phyloP scores from a whole-genome alignment of 2,888 invertebrate genomes.

The Eupithecia pulchellata region DNA sequence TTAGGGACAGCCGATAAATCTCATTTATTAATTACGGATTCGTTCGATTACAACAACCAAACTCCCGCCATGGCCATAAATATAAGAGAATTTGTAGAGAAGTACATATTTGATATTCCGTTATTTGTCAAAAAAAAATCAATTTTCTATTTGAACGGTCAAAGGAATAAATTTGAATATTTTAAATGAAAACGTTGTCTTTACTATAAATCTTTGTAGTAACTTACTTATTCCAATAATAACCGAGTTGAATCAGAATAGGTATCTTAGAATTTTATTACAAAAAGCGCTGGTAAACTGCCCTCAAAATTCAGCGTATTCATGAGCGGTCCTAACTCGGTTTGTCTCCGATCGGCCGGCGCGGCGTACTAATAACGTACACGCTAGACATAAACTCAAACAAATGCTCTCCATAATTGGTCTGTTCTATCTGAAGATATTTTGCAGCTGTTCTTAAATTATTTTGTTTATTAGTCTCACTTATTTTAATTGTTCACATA shows the following conservation, averaged over 20 bases:
- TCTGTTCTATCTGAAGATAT: background rate
- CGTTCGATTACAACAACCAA: background rate
- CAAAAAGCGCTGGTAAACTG: background rate
- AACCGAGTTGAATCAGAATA: background rate
- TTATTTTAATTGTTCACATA: background rate
- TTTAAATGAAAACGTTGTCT: background rate
- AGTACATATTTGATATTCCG: background rate
- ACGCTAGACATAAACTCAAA: background rate
- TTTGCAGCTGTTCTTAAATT: background rate
- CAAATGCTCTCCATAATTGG: background rate
- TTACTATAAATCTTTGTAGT: background rate
- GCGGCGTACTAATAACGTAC: background rate
- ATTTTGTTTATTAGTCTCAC: background rate
- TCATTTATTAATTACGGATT: constrained; percentile 32
- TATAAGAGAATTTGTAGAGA: background rate
- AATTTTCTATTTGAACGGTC: background rate
- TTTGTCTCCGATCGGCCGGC: background rate
- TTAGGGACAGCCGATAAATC: constrained; percentile 33
- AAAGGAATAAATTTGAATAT: background rate
- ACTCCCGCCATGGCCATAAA: background rate
- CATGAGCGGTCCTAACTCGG: constrained; percentile 1
- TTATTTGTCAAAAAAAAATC: background rate
- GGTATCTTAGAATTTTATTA: background rate
- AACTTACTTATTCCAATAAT: background rate
- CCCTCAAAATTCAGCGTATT: background rate